These are phyloP conservation scores for Ophion costatus DNA, from an alignment of 2,888 invertebrate genomes.

Conservation along the genomic window DNA sequence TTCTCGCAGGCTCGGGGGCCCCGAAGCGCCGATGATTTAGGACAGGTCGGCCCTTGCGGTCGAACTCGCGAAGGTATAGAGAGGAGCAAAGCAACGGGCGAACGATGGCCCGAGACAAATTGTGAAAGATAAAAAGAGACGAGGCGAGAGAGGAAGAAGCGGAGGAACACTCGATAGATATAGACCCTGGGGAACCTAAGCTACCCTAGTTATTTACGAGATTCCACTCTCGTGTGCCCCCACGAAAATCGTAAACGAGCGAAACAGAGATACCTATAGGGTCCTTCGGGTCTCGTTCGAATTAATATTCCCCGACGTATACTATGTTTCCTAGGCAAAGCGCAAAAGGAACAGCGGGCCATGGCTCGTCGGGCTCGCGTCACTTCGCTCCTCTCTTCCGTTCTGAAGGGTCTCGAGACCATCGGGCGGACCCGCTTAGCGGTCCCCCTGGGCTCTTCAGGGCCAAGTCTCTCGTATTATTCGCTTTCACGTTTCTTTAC, in stretches of 20 bases:
- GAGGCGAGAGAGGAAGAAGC: conserved; percentile 24
- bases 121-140: conserved; percentile 53
- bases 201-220: conserved; percentile 74
- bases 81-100: conserved; percentile 35
- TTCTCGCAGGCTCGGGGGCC: conserved; percentile 63
- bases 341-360: conserved; percentile 46
- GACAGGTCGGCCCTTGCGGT: conserved; percentile 47
- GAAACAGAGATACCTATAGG: conserved; percentile 53
- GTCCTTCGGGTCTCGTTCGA: conserved; percentile 67
- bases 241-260: conserved; percentile 58
- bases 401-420: conserved; percentile 51
- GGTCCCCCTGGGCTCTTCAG: conserved; percentile 62
- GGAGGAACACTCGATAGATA: conserved; percentile 29
- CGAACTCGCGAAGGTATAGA: conserved; percentile 46
- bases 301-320: conserved; percentile 68
- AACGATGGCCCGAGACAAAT: conserved; percentile 59
- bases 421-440: conserved; percentile 41
- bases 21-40: conserved; percentile 75
- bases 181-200: conserved; percentile 35
- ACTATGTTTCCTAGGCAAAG: conserved; percentile 52
- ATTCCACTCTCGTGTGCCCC: conserved; percentile 63
- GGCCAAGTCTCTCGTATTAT: conserved; percentile 48
- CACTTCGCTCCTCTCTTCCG: conserved; percentile 52
- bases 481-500: conserved; percentile 50
- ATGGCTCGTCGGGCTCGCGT: conserved; percentile 52